Conservation (phyloP, 1,140 invertebrate genomes). For the Megalopta genalis region DNA sequence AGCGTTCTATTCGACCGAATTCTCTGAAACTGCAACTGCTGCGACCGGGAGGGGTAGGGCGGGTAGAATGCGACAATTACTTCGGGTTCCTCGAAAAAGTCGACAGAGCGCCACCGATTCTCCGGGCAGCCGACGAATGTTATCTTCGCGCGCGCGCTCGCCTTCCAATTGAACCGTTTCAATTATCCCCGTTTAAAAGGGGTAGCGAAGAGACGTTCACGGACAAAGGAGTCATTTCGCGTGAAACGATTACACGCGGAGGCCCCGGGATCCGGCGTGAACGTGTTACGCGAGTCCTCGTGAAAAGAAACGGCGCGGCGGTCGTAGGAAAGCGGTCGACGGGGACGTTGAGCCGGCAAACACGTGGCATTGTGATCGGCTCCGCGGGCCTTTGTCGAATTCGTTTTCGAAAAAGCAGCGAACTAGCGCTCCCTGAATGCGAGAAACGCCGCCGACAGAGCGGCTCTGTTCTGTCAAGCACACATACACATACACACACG, state of each 20-base stretch:
- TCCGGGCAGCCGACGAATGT: neutral
- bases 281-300: too few species aligned
- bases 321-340: neutral
- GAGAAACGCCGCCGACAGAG: constrained; percentile 63
- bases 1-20: too few species aligned
- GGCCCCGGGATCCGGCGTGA: neutral
- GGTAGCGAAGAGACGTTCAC: neutral
- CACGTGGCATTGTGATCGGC: constrained; percentile 31
- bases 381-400: constrained; percentile 42
- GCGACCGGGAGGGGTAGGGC: too few species aligned
- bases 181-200: neutral
- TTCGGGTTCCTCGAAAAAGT: too few species aligned
- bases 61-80: too few species aligned
- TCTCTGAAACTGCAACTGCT: too few species aligned
- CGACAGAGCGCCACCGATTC: neutral
- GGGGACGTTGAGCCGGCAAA: constrained; percentile 8
- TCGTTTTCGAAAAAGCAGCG: constrained; percentile 66
- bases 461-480: constrained; percentile 60
- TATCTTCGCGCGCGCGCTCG: too few species aligned
- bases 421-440: constrained; percentile 58
- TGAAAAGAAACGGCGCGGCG: neutral
- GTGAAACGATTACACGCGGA: neutral
- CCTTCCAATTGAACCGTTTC: constrained; percentile 10
- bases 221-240: neutral
- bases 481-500: neutral